Evolutionary conservation across 1,140 invertebrate genomes (phyloP).

Genomic region (Musca domestica): DNA sequence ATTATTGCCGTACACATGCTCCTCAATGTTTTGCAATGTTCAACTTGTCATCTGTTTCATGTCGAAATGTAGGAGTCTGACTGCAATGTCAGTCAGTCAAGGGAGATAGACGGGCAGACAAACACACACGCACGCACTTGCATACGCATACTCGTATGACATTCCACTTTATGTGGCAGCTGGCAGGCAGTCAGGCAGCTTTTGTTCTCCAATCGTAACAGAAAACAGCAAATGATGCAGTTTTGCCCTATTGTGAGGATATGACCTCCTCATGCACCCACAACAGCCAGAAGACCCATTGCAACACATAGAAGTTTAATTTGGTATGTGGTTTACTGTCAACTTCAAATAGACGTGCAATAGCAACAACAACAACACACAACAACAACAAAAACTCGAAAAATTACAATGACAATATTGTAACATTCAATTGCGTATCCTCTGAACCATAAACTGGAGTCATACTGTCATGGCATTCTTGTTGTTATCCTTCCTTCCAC

Average conservation of each 20-base stretch:
- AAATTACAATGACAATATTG: too few species aligned
- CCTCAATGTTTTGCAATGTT: too few species aligned
- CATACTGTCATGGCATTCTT: too few species aligned
- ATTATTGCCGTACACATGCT: too few species aligned
- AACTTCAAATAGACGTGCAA: not conserved
- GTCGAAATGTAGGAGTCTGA: too few species aligned
- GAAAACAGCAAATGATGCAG: not conserved
- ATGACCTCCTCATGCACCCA: not conserved
- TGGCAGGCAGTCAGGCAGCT: not conserved
- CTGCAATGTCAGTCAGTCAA: too few species aligned
- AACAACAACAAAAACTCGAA: too few species aligned
- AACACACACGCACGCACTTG: not conserved
- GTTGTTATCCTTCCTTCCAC: too few species aligned
- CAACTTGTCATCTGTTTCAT: too few species aligned
- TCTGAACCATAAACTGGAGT: too few species aligned
- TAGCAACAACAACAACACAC: not conserved
- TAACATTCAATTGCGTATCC: too few species aligned
- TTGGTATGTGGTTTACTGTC: conserved; percentile 18
- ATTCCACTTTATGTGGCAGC: not conserved
- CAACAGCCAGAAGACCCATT: too few species aligned
- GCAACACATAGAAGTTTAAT: not conserved
- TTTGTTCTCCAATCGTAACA: not conserved
- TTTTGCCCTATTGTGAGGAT: not conserved
- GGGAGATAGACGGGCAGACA: not conserved
- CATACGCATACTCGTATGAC: not conserved